Conservation (phyloP, 1,140 invertebrate genomes). For the Schlechtendalia chinensis region DNA sequence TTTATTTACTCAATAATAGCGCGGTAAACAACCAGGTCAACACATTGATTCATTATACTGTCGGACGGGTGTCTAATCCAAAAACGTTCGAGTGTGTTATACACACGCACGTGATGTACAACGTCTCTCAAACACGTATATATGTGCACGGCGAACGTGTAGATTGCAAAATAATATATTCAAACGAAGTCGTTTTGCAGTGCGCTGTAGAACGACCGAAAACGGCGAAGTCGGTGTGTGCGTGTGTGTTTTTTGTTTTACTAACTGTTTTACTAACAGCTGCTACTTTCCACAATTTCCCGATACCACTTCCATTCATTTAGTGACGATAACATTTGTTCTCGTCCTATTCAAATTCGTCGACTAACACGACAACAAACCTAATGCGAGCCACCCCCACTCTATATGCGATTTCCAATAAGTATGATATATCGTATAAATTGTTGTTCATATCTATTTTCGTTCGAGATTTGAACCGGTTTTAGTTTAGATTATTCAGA, state of each 20-base stretch:
- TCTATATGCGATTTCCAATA: too few species aligned
- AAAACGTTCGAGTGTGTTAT: background rate
- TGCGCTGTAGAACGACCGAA: background rate
- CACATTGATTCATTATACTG: slow-evolving; percentile 40
- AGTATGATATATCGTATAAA: too few species aligned
- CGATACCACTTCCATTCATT: background rate
- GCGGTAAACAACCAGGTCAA: slow-evolving; percentile 30
- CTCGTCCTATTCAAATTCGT: background rate
- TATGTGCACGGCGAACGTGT: background rate
- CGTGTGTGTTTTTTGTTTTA: too few species aligned
- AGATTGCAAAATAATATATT: background rate
- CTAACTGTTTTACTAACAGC: background rate
- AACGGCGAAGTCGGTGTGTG: background rate
- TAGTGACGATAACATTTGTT: background rate
- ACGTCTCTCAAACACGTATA: background rate
- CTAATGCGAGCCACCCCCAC: too few species aligned
- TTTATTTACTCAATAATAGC: slow-evolving; percentile 45
- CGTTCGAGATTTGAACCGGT: too few species aligned
- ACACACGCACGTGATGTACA: background rate
- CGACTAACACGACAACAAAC: too few species aligned
- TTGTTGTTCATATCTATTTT: too few species aligned
- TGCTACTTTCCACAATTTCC: background rate
- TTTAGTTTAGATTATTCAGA: too few species aligned
- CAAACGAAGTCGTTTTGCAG: background rate
- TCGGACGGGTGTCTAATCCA: slow-evolving; percentile 37